These are phyloP conservation scores for Struthio camelus DNA, from an alignment of 2,113 vertebrate genomes.

Conservation along the genomic window DNA sequence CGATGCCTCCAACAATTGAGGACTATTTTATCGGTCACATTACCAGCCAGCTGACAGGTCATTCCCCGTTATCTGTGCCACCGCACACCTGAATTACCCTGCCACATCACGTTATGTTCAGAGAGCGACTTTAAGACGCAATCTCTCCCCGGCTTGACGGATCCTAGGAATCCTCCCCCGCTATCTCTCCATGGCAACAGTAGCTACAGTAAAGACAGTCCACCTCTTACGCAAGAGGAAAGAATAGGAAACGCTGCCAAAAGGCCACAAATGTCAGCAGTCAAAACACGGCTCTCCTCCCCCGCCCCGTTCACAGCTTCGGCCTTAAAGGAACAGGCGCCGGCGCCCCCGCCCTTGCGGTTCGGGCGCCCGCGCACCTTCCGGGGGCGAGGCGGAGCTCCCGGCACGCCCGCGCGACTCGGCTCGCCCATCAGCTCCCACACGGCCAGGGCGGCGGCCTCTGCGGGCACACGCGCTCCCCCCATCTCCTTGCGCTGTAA, in stretches of 20 bases:
- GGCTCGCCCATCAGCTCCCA: no score
- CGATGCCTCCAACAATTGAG: background rate
- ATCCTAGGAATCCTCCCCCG: conserved; percentile 78
- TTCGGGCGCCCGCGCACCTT: background rate
- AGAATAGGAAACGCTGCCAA: conserved; percentile 72
- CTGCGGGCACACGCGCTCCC: background rate
- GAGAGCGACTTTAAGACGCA: conserved; percentile 71
- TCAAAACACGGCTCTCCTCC: conserved; percentile 67
- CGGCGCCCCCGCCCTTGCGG: background rate
- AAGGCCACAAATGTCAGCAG: conserved; percentile 76
- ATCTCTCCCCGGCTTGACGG: conserved; percentile 56
- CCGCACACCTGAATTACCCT: conserved; percentile 69
- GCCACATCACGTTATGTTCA: conserved; percentile 63
- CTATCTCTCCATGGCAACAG: conserved; percentile 90
- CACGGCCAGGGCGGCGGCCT: no score
- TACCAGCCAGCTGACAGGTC: conserved; percentile 68
- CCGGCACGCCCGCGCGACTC: background rate
- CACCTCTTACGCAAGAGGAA: conserved; percentile 82
- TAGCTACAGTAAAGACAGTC: conserved; percentile 80
- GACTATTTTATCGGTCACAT: conserved; percentile 48
- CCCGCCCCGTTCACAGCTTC: conserved; percentile 62
- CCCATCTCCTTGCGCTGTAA: background rate
- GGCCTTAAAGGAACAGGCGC: conserved; percentile 64
- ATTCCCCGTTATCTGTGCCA: conserved; percentile 44
- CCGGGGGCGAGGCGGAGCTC: background rate